Percentiles rank a stretch among this genome's conserved stretches.
phyloP scores from a whole-genome alignment of 2,113 vertebrate species.

The Mola mola region DNA sequence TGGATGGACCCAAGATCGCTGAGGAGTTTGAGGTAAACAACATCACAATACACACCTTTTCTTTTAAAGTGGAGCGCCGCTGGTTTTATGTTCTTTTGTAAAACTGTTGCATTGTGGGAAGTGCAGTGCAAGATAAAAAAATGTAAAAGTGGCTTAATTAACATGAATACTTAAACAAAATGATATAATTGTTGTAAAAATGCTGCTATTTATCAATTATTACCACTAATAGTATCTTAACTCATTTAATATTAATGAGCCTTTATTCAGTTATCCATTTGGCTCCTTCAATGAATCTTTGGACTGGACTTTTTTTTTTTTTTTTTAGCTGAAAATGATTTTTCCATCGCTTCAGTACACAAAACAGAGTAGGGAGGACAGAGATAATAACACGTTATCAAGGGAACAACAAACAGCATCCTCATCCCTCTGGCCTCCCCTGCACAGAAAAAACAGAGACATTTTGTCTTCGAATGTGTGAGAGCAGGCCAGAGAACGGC shows the following conservation, averaged over 20 bases:
- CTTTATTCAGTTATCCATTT: conserved; percentile 2
- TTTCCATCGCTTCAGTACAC: conserved; percentile 32
- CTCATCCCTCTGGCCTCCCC: conserved; percentile 42
- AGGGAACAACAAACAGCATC: conserved; percentile 34
- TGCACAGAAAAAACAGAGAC: conserved; percentile 30
- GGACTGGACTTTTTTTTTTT: too few species aligned
- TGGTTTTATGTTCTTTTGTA: too few species aligned
- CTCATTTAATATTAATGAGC: neutral
- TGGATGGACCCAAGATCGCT: conserved; percentile 92
- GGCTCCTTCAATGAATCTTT: conserved; percentile 11
- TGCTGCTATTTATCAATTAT: too few species aligned
- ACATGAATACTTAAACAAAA: too few species aligned
- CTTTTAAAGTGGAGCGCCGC: too few species aligned
- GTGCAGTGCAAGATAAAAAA: too few species aligned
- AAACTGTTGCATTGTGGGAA: too few species aligned
- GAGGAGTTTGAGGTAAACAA: conserved; percentile 90
- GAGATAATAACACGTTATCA: conserved; percentile 51
- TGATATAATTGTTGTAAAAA: too few species aligned
- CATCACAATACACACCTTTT: neutral
- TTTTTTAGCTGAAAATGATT: too few species aligned
- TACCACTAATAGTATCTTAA: neutral
- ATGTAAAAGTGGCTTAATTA: too few species aligned
- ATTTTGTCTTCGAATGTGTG: conserved; percentile 38
- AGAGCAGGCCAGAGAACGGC: conserved; percentile 3
- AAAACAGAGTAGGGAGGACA: conserved; percentile 33